phyloP scores from a whole-genome alignment of 1,140 invertebrate genomes.

The Brevipalpus yothersi region DNA sequence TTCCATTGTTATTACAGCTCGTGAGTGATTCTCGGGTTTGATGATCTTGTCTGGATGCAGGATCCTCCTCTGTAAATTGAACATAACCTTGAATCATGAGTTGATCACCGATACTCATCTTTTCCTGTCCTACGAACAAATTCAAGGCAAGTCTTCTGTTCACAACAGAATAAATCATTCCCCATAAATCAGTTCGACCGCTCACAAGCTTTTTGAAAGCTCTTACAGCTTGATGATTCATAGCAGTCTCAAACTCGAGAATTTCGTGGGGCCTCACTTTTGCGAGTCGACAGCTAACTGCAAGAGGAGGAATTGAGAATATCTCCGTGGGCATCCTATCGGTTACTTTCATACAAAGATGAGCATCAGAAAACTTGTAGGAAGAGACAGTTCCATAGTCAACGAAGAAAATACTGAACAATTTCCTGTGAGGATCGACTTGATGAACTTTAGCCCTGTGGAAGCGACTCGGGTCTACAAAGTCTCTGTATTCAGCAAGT shows the following conservation, averaged over 20 bases:
- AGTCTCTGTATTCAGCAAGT: not conserved
- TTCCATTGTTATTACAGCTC: no score
- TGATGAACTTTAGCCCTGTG: not conserved
- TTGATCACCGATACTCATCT: constrained; percentile 11
- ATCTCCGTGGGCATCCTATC: constrained; percentile 1
- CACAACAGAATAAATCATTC: constrained; percentile 50
- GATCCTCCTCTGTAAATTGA: constrained; percentile 33
- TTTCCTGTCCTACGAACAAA: constrained; percentile 21
- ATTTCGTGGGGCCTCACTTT: constrained; percentile 13
- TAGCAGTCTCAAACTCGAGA: constrained; percentile 27
- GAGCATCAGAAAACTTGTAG: constrained; percentile 5
- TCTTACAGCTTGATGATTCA: constrained; percentile 29
- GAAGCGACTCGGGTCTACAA: no score
- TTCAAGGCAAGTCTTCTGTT: constrained; percentile 38
- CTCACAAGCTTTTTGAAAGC: constrained; percentile 22
- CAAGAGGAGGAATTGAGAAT: constrained; percentile 16
- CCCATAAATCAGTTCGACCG: constrained; percentile 7
- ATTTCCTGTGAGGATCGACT: not conserved
- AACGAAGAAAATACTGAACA: constrained; percentile 32
- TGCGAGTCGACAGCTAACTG: constrained; percentile 12
- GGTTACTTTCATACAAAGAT: constrained; percentile 10
- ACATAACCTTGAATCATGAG: no score
- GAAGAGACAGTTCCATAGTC: constrained; percentile 41
- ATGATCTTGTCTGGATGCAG: constrained; percentile 35
- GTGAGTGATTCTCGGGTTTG: constrained; percentile 16